Base-by-base conservation (phyloP, 2,797 vertebrate species). In the Mormyrus hasselquistii region DNA sequence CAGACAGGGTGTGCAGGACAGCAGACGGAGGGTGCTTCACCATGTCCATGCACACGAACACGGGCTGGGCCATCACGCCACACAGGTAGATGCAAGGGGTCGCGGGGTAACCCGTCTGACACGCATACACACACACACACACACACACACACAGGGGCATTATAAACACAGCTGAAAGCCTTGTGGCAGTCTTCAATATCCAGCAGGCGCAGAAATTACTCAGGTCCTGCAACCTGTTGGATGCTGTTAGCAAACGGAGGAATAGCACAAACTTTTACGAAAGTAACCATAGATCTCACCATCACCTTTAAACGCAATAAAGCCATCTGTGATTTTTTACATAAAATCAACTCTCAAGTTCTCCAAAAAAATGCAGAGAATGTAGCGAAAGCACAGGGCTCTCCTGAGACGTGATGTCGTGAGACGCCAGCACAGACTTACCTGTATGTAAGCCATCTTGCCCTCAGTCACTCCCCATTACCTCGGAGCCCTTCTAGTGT, bases 391-490 rank as follows among this genome's bases (percentile, higher is more conserved):
- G 29, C 34, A 0, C 69, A 16, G 34, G 34, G 4, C 19, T 41
- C 34, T 38, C 14, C 50, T 25, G 10, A 25, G 12, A 25, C 2
- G 12, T 50, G 52, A 57, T 34, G 52, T 5, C 5, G 16, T n/a
- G 7, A 86, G 25, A 86, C 14, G 19, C 7, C 49, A 44, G 47
- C 49, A 22, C 62, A 41, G 57, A 89, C 88, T 89, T 89, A 89
- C 88, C 88, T 89, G 88, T 89, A 87, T 89, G 34, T 89, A 89
- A 47, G 88, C 88, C 88, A 89, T 89, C 59, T 87, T 89, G 19
- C 69, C 84, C 69, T 89, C 84, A 86, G 25, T 86, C 79, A 86
- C 88, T 65, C 57, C 82, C 82, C 88, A 89, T 83, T 10, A 65
- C 55, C 57, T 86, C 88, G 55, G 82, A 53, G 62, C 57, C 59